Evolutionary conservation across 2,888 invertebrate species (phyloP), one percentile per base, ranked within the genome.

Genomic region (Eudasyphora cyanicolor): DNA sequence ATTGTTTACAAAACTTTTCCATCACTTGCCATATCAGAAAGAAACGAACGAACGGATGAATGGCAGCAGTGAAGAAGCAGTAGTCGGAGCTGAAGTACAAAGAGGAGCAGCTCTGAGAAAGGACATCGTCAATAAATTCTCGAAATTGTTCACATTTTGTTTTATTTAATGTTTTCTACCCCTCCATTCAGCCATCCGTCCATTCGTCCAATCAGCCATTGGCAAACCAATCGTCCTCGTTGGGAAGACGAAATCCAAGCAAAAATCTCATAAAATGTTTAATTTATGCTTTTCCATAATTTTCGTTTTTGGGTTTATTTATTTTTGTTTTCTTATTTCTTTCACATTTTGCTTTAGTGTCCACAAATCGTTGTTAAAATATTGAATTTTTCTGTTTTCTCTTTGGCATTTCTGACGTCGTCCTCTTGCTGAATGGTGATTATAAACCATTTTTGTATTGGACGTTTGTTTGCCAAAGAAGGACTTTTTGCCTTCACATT

Each of bases 221-320:
- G 24, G 29, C 12, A 29, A 38, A 27, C 2, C 5, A 71, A 67
- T 67, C 38, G 67, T 67, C 42, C 42, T 42, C 42, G 24, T 35
- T 19, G 64, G 38, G 60, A 21, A 19, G 38, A 64, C 38, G n/a
- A 38, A 79, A 27, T 54, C 19, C 1, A 32, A 60, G 35, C 29
- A 45, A n/a, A 83, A 84, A 84, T 84, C 76, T 60, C 75, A 84
- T 84, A 84, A 84, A 81, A 71, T 84, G 35, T 67, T 81, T 71
- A 79, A 79, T 84, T 84, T 84, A 81, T 84, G 67, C 45, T 78
- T 78, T 78, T 51, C 76, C 70, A 81, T 81, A 64, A 57, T 67
- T 54, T 19, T 71, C 32, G 29, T 51, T 79, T 62, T 14, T 45
- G 19, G 24, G 64, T 27, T 17, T 76, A 67, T 70, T 74, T 67